Conservation (phyloP, 2,888 invertebrate species). For the Helicoverpa assulta region DNA sequence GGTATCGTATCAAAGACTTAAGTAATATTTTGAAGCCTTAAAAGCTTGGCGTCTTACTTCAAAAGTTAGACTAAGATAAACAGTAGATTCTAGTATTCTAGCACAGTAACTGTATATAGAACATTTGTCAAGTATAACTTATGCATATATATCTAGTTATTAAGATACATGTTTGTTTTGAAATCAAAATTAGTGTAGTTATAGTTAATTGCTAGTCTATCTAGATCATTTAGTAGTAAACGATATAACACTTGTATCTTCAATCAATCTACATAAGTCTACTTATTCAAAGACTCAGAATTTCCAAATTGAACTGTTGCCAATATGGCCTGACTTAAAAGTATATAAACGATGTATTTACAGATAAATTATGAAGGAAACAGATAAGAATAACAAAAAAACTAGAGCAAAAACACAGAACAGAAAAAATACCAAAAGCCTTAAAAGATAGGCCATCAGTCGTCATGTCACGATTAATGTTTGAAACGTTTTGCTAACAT, state of each 20-base stretch:
- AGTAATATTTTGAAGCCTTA: neutral
- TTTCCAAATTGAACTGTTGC: no score
- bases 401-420: neutral
- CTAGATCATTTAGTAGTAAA: no score
- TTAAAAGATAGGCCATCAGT: neutral
- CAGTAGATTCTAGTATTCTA: constrained; percentile 1
- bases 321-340: no score
- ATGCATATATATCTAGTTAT: constrained; percentile 12
- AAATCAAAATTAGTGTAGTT: no score
- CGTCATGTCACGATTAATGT: neutral
- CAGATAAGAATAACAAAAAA: no score
- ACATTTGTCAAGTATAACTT: neutral
- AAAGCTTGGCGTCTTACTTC: constrained; percentile 17
- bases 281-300: neutral
- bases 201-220: no score
- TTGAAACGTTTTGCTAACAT: constrained; percentile 1
- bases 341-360: no score
- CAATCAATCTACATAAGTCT: neutral
- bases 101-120: neutral
- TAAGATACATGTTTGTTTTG: constrained; percentile 1
- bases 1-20: constrained; percentile 1
- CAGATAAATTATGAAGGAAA: no score
- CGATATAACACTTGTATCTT: neutral
- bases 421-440: neutral
- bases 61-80: neutral